Conservation (phyloP, 2,113 vertebrate species). For the Elachura formosa region DNA sequence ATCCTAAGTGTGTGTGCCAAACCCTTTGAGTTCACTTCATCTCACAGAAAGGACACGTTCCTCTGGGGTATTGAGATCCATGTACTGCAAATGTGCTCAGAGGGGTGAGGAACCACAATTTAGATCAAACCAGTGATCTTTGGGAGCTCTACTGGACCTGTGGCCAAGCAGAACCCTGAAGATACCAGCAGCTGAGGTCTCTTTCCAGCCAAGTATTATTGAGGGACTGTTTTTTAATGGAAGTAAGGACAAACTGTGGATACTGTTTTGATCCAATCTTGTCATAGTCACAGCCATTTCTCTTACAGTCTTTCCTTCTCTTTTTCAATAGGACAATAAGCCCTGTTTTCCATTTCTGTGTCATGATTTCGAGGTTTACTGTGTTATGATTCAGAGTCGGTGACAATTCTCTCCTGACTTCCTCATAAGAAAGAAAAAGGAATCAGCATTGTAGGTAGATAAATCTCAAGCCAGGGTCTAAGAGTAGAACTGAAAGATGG, state of each 20-base stretch:
- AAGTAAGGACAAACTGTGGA: background rate
- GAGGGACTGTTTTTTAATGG: background rate
- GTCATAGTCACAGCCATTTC: background rate
- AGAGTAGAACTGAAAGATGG: background rate
- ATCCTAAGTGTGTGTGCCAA: background rate
- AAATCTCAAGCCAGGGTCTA: background rate
- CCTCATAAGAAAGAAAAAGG: background rate
- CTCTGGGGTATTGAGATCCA: background rate
- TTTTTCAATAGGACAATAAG: background rate
- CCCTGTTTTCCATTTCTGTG: background rate
- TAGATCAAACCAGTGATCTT: background rate
- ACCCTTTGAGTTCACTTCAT: background rate
- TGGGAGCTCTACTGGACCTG: background rate
- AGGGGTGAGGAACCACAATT: background rate
- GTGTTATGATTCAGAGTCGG: background rate
- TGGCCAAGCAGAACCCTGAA: background rate
- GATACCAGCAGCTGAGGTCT: background rate
- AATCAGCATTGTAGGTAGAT: background rate
- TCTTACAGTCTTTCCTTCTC: background rate
- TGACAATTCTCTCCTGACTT: background rate
- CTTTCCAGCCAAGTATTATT: background rate
- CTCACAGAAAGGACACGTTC: background rate
- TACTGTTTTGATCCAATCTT: background rate
- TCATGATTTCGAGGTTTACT: rapidly evolving
- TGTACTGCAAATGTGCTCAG: background rate